phyloP scores from a whole-genome alignment of 1,140 invertebrate species.

The Papilio aristodemus region DNA sequence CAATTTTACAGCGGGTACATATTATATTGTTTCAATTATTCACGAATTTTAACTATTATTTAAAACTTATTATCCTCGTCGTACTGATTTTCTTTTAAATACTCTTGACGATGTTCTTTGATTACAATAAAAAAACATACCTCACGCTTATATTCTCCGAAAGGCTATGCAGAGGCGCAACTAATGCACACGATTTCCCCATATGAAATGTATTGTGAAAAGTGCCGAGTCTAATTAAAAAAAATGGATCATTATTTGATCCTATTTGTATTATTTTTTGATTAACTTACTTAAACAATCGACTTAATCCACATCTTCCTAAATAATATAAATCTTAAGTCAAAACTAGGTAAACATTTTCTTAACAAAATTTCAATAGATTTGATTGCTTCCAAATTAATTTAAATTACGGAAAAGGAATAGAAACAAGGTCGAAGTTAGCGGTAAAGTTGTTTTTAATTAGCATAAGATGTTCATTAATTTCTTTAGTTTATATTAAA shows the following conservation, averaged over 20 bases:
- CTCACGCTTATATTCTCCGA: too few species aligned
- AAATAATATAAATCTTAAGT: not conserved
- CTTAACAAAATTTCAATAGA: conserved; percentile 2
- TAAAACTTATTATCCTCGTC: too few species aligned
- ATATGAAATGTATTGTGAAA: too few species aligned
- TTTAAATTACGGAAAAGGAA: not conserved
- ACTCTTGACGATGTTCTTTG: too few species aligned
- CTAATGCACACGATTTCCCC: too few species aligned
- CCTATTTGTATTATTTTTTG: too few species aligned
- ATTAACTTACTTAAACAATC: conserved; percentile 2
- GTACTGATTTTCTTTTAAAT: too few species aligned
- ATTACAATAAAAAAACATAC: too few species aligned
- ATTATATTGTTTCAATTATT: not conserved
- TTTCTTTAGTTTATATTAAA: not conserved
- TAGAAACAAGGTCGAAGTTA: not conserved
- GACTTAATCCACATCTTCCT: not conserved
- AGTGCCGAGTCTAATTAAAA: too few species aligned
- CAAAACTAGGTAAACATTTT: not conserved
- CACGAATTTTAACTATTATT: not conserved
- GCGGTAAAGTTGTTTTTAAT: not conserved
- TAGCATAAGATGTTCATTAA: not conserved
- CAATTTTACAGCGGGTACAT: not conserved
- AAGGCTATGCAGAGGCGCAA: too few species aligned
- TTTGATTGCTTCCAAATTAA: conserved; percentile 16
- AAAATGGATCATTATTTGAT: too few species aligned